Evolutionary conservation across 2,113 vertebrate genomes (phyloP), one percentile per base, ranked within the genome.

Genomic region (Clarias batrachus): DNA sequence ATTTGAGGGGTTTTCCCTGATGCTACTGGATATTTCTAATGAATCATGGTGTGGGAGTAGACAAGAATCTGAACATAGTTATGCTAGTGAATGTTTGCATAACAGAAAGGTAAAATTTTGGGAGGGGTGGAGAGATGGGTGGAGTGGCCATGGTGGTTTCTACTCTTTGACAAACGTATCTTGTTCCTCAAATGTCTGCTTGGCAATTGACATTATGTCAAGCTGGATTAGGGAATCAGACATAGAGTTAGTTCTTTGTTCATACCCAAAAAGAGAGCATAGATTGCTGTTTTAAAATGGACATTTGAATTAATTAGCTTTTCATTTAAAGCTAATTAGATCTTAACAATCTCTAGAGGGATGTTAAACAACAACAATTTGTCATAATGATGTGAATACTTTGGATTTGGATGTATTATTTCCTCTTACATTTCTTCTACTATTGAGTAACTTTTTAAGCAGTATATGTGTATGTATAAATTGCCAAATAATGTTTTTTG

Each of bases 91-190:
- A 52, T 86, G 56, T 23, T 74, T 73, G 37, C 57, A 63, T 70
- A 62, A 74, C 27, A 82, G 68, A 74, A 81, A 86, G 13, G 16
- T 60, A 73, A 81, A 16, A 30, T n/a, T 71, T 86, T 81, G 62
- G 7, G 7, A 73, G 33, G 48, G 25, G 11, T n/a, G 21, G 17
- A 68, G 27, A 76, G 57, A 23, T 13, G 25, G 78, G 25, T 33
- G 68, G 57, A 52, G 37, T 82, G 30, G 56, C 27, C 56, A 54
- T 74, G 66, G 41, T 81, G 79, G 33, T 86, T 62, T 86, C 79
- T 60, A 86, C 37, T 81, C 12, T 23, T 37, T 71, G 66, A 66
- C 66, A 86, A 63, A 81, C 66, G 19, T 68, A 65, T 59, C 71
- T 63, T 57, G 71, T 27, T 77, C 71, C 71, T 52, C 33, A 85